Base-by-base conservation (phyloP, 2,888 invertebrate species). In the Drosophila histrio region DNA sequence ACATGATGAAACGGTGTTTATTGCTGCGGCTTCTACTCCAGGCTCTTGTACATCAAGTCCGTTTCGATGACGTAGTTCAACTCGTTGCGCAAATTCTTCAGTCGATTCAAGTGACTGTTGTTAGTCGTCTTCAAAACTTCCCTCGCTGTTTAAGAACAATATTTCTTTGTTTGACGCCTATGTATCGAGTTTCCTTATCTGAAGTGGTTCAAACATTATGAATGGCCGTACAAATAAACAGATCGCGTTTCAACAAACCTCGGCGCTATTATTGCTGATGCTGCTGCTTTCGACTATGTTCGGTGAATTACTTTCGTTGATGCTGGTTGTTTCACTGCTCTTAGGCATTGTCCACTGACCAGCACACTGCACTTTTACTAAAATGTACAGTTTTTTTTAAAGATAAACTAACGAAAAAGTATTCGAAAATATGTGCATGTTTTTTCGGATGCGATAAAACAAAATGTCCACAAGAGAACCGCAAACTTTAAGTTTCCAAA, bases 31-130 rank as follows among this genome's bases (percentile, higher is more conserved):
- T 89, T 91, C 56, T 94, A 95, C 71, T 96, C 95, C 79, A 94
- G 93, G 36, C 94, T 92, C 52, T 95, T 94, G 92, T 95, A 96
- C 91, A 95, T 95, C 96, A 96, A 96, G 88, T 96, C 95, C 0
- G 96, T 96, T 54, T 94, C 94, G 89, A 95, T 96, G n/a, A 96
- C 92, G 88, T 94, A 95, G 76, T 95, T 95, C 58, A 96, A 91
- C 91, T 96, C 96, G 90, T 95, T 96, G 62, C 96, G 93, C 34
- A 96, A 91, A 32, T 93, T 92, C 90, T 95, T 95, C 58, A 96
- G 93, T 70, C 96, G 93, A 87, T 95, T 95, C 62, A 94, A 93
- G 78, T 96, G 96, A 63, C 94, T 93, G 87, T 96, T 96, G 36
- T 94, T 93, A 21, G 93, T 93, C 92, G 78, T 92, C 93, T 81